These are phyloP conservation scores for Saxidomus purpurata DNA, from an alignment of 1,140 invertebrate genomes.

Conservation along the genomic window DNA sequence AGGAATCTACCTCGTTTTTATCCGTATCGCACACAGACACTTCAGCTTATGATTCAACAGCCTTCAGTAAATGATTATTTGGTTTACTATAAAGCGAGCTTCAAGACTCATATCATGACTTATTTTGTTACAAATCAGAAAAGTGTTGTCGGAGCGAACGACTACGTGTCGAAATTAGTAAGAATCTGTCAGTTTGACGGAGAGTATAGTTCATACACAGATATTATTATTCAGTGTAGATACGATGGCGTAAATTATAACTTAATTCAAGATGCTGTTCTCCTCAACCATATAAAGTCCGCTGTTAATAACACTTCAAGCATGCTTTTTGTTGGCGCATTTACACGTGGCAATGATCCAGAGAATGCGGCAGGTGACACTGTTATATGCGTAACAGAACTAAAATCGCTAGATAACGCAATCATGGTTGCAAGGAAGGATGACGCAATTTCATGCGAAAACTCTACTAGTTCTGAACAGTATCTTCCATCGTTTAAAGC, in stretches of 20 bases:
- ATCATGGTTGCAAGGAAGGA: not conserved
- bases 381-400: not conserved
- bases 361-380: constrained; percentile 8
- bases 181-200: constrained; percentile 19
- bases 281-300: not conserved
- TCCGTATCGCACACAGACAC: not conserved
- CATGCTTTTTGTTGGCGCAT: constrained; percentile 3
- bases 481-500: not conserved
- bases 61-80: not conserved
- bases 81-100: constrained; percentile 1
- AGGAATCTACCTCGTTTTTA: not conserved
- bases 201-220: constrained; percentile 4
- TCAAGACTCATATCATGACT: not conserved
- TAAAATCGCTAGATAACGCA: not conserved
- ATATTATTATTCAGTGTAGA: not conserved
- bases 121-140: constrained; percentile 47
- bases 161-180: constrained; percentile 28
- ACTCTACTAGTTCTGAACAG: not conserved
- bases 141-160: not conserved
- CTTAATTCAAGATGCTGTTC: constrained; percentile 19
- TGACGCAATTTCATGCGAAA: not conserved
- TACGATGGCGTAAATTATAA: not conserved
- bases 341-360: constrained; percentile 15
- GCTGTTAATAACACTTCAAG: not conserved
- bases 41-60: not conserved